Evolutionary conservation across 2,113 vertebrate genomes (phyloP).

Genomic region (Cepphus grylle): DNA sequence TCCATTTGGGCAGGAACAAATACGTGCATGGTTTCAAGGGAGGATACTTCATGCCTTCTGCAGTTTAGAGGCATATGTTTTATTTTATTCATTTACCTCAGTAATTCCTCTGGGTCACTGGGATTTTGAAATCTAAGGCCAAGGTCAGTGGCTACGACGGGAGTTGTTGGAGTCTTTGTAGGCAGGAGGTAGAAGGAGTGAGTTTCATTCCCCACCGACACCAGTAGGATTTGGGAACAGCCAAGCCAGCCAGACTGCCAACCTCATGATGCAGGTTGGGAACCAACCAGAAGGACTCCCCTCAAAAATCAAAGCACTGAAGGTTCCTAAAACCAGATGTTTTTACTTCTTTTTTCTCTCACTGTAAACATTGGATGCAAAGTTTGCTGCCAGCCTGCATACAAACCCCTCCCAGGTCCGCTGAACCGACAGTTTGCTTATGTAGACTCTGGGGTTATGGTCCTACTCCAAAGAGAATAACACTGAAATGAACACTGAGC

Average conservation of each 20-base stretch:
- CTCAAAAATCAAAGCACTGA: background rate
- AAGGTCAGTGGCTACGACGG: background rate
- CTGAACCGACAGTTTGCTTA: background rate
- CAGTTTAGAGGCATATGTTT: background rate
- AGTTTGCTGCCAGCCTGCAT: background rate
- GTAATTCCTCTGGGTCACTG: background rate
- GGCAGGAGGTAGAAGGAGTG: background rate
- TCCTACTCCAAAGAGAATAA: background rate
- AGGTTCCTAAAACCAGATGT: background rate
- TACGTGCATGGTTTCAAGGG: background rate
- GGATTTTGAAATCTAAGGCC: constrained; percentile 37
- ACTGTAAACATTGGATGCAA: background rate
- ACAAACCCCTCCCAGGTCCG: background rate
- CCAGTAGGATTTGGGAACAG: background rate
- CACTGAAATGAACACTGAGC: background rate
- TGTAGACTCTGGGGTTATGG: background rate
- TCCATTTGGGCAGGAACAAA: background rate
- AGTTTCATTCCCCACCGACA: background rate
- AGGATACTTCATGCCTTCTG: background rate
- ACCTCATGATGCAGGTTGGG: background rate
- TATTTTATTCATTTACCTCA: background rate
- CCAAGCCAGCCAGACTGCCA: background rate
- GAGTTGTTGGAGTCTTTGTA: background rate
- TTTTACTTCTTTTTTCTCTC: background rate
- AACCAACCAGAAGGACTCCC: background rate